A percentile compares a stretch with the other conserved stretches of the same genome.
Conservation (phyloP, 2,888 invertebrate species). For the Mimas tiliae region DNA sequence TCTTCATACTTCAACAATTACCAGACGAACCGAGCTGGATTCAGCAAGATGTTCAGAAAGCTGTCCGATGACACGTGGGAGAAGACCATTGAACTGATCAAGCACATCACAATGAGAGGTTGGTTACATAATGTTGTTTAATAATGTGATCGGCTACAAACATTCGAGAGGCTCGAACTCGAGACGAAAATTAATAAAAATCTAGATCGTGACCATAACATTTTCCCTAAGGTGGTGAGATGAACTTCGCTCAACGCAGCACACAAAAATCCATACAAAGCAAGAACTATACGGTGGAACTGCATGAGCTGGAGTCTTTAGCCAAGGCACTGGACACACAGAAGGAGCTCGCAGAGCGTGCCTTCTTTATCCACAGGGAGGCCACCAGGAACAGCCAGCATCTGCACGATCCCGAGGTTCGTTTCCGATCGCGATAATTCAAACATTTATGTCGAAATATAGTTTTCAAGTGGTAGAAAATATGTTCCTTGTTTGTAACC, state of each 20-base stretch:
- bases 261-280: conserved; percentile 50
- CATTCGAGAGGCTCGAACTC: neutral
- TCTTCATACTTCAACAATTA: conserved; percentile 91
- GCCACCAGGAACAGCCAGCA: conserved; percentile 83
- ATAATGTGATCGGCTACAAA: too few relatives aligned
- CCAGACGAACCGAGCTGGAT: conserved; percentile 90
- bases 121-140: conserved; percentile 49
- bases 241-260: conserved; percentile 74
- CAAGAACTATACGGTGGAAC: conserved; percentile 80
- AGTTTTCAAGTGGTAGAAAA: too few relatives aligned
- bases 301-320: conserved; percentile 88
- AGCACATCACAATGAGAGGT: conserved; percentile 91
- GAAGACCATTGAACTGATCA: conserved; percentile 89
- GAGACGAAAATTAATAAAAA: neutral
- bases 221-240: conserved; percentile 60
- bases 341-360: conserved; percentile 88
- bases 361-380: conserved; percentile 87
- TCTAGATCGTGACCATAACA: neutral
- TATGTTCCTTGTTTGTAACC: neutral
- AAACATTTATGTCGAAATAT: too few relatives aligned
- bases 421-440: conserved; percentile 10
- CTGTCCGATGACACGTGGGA: conserved; percentile 91
- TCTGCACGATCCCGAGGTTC: conserved; percentile 87
- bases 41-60: conserved; percentile 89
- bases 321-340: conserved; percentile 90